Evolutionary conservation across 2,113 vertebrate genomes (phyloP).

Genomic region (Semnornis frantzii): DNA sequence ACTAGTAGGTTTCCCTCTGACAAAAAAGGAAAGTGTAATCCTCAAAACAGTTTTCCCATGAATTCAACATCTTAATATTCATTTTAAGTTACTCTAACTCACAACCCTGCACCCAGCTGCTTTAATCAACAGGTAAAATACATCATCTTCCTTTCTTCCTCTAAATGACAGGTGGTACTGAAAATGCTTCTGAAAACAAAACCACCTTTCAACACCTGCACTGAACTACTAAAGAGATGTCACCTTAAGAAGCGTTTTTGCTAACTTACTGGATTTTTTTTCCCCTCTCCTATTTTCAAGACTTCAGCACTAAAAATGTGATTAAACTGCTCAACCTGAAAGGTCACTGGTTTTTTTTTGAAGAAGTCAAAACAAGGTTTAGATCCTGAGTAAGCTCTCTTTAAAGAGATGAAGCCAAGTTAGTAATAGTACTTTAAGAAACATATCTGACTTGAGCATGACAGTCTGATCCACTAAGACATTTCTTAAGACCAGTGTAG

Average conservation of each 20-base stretch:
- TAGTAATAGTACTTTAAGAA: not conserved
- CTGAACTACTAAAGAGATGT: not conserved
- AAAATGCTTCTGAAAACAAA: not conserved
- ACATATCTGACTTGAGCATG: not conserved
- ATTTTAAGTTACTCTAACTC: not conserved
- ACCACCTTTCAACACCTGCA: not conserved
- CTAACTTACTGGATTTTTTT: not conserved
- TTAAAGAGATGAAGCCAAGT: not conserved
- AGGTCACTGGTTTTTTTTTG: not conserved
- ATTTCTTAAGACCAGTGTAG: not conserved
- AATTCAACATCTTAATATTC: not conserved
- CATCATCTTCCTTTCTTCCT: not conserved
- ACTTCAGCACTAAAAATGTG: not conserved
- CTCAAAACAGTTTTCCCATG: not conserved
- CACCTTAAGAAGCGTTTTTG: not conserved
- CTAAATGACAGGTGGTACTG: not conserved
- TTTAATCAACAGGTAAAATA: not conserved
- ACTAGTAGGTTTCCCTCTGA: not conserved
- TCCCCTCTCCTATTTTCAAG: not conserved
- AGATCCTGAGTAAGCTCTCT: not conserved
- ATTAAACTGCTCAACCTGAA: not conserved
- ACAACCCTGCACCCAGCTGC: accelerated
- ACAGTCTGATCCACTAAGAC: not conserved
- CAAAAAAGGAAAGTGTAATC: not conserved
- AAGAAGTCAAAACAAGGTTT: not conserved